A percentile compares a stretch with the other conserved stretches of the same genome.
These are phyloP conservation scores for Amphiprion percula DNA, from an alignment of 2,113 vertebrate genomes.

Conservation along the genomic window DNA sequence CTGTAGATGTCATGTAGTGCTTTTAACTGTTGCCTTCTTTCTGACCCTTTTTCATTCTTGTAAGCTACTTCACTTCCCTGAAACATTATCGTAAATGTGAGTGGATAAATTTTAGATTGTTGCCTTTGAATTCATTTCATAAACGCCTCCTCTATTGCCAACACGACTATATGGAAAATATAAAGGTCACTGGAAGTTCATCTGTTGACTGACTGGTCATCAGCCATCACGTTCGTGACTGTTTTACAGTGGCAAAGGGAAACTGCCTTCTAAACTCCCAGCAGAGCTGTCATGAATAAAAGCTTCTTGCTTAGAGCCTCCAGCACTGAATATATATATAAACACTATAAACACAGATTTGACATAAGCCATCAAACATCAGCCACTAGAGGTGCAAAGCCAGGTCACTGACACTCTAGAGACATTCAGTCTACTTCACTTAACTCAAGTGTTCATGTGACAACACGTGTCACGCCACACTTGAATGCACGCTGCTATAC, in stretches of 20 bases:
- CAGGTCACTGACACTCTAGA: conserved; percentile 39
- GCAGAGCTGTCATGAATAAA: conserved; percentile 24
- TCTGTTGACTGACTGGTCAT: neutral
- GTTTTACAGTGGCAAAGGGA: neutral
- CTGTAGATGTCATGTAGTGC: neutral
- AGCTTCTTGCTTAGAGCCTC: conserved; percentile 3
- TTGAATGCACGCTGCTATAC: neutral
- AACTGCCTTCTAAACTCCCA: neutral
- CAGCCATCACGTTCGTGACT: neutral
- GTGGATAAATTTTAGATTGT: neutral
- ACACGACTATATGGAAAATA: neutral
- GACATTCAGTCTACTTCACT: conserved; percentile 44
- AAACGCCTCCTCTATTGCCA: neutral
- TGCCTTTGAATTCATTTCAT: neutral
- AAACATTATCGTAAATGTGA: neutral
- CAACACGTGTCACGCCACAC: conserved; percentile 42
- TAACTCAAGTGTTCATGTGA: conserved; percentile 49
- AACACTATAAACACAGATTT: conserved; percentile 34
- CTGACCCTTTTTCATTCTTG: conserved; percentile 17
- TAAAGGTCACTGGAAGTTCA: conserved; percentile 34
- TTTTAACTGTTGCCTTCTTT: conserved; percentile 7
- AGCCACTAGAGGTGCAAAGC: conserved; percentile 17
- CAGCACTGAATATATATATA: conserved; percentile 1
- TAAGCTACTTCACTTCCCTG: neutral
- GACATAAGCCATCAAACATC: conserved; percentile 36